Conservation (phyloP, 2,888 invertebrate species). For the Drosophila cognata region DNA sequence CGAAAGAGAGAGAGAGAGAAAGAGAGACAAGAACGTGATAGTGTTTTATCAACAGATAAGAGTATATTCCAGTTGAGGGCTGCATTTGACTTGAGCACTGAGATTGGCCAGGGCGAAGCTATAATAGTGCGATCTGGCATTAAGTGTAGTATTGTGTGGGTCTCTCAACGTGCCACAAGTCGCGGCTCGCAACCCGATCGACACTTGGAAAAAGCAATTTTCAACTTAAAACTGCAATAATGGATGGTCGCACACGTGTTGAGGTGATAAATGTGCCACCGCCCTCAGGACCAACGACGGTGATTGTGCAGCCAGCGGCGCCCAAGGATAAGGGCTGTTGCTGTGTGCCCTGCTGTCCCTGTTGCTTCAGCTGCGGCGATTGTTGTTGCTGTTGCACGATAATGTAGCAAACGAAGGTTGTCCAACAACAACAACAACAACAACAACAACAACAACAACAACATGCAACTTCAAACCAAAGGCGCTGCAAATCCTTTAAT, state of each 20-base stretch:
- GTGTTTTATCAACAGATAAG: conserved; percentile 62
- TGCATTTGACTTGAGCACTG: conserved; percentile 9
- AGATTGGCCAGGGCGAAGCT: conserved; percentile 55
- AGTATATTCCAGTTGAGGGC: neutral
- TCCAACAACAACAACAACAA: conserved; percentile 5
- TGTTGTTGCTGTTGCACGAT: conserved; percentile 77
- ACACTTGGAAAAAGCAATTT: neutral
- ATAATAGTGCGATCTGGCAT: conserved; percentile 58
- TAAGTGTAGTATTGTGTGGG: conserved; percentile 45
- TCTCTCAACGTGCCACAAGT: conserved; percentile 64
- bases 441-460: conserved; percentile 8
- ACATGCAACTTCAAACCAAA: conserved; percentile 44
- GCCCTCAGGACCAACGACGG: conserved; percentile 55
- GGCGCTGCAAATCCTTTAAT: conserved; percentile 68
- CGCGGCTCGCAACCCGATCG: neutral
- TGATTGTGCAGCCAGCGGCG: conserved; percentile 60
- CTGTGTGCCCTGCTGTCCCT: conserved; percentile 67
- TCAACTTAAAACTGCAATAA: conserved; percentile 11
- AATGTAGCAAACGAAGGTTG: conserved; percentile 51
- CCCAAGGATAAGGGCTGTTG: conserved; percentile 69
- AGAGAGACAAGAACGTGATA: conserved; percentile 41
- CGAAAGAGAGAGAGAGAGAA: neutral
- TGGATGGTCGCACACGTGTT: conserved; percentile 70
- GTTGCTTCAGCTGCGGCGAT: conserved; percentile 73
- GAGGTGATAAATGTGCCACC: conserved; percentile 68